Evolutionary conservation across 1,140 invertebrate genomes (phyloP), one percentile per base, ranked within the genome.

Genomic region (Drosophila ercepeae): DNA sequence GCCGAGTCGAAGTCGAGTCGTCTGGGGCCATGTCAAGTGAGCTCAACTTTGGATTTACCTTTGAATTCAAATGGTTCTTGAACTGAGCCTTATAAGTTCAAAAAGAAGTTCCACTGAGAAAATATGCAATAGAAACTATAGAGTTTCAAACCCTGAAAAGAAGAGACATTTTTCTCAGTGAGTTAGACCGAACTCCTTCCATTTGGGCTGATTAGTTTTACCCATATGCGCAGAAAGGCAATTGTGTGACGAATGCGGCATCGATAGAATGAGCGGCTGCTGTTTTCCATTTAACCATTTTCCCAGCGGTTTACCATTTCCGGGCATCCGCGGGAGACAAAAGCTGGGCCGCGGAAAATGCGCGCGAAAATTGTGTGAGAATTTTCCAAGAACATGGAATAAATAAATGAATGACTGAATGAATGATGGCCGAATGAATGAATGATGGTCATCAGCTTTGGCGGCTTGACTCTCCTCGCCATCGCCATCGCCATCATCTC

Each of bases 311-410:
- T 86, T 84, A 61, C 58, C 82, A 86, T 86, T 81, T 86, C 81
- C 79, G 69, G 45, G 57, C 65, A 59, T 14, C 14, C 16, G 16
- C n/a, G 42, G 57, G 55, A 46, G 52, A 18, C 16, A 19, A 18
- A 45, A 39, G 60, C 42, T 39, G 8, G 25, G 42, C 42, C 21
- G 55, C 60, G 60, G 57, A 68, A 75, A 78, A 82, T 69, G 64
- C 75, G 71, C 75, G 65, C 71, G 60, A 78, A 83, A 86, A 86
- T 81, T 65, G 61, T 84, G 81, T 86, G 82, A 88, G 82, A 86
- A 86, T 57, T 78, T 83, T 86, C 82, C 59, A 76, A 81, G 72
- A 79, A 84, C 44, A 44, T 61, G 57, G 50, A 29, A 13, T 32
- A 29, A 54, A 41, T 54, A 60, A 54, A 54, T 41, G 57, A 60